These are phyloP conservation scores for Coranthus polyacanthus DNA, from an alignment of 2,797 vertebrate species.

Conservation along the genomic window DNA sequence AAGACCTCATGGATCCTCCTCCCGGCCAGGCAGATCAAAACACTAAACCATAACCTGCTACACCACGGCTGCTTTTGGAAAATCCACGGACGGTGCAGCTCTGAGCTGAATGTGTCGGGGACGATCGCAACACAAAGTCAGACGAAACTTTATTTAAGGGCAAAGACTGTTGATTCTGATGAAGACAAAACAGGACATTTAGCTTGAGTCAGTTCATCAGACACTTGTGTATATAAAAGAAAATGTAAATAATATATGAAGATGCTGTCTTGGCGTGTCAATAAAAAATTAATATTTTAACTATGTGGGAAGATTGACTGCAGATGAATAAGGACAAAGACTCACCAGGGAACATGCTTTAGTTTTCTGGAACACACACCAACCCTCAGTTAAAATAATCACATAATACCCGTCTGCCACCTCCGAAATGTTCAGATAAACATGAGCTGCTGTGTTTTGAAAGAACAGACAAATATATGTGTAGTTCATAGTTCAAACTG, in stretches of 20 bases:
- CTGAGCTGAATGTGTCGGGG: neutral
- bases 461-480: slow-evolving; percentile 1
- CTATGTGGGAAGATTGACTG: too few relatives aligned
- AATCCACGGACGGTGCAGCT: neutral
- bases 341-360: too few relatives aligned
- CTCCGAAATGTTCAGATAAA: too few relatives aligned
- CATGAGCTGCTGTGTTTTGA: too few relatives aligned
- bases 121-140: neutral
- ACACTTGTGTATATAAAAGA: slow-evolving; percentile 43
- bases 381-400: too few relatives aligned
- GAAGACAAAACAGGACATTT: neutral
- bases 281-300: slow-evolving; percentile 58
- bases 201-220: neutral
- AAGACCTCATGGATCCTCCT: slow-evolving; percentile 84
- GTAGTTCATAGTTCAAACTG: neutral
- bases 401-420: too few relatives aligned
- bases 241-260: slow-evolving; percentile 35
- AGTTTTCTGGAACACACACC: too few relatives aligned
- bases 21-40: slow-evolving; percentile 67
- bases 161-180: neutral
- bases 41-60: slow-evolving; percentile 54
- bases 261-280: slow-evolving; percentile 13
- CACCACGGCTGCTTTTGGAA: neutral
- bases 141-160: neutral
- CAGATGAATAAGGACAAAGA: too few relatives aligned